Percentiles rank a stretch among this genome's conserved stretches.
Conservation (phyloP, 2,888 invertebrate species). For the Hetaerina titia region DNA sequence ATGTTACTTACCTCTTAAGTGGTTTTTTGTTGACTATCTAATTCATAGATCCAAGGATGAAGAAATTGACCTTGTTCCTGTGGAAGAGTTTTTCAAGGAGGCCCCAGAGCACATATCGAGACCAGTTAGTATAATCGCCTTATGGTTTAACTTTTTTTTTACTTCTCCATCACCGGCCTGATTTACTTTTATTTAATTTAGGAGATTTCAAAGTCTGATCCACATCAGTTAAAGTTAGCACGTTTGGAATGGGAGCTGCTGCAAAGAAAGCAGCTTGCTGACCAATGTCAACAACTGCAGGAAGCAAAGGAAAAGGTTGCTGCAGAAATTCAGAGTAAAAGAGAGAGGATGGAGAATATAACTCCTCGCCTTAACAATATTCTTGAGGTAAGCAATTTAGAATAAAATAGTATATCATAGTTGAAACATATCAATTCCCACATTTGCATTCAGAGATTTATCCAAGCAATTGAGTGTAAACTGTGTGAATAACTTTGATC, state of each 20-base stretch:
- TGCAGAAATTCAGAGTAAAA: conserved; percentile 86
- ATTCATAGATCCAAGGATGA: conserved; percentile 91
- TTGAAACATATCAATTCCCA: too few species aligned
- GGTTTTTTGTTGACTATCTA: conserved; percentile 14
- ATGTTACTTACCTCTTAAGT: neutral
- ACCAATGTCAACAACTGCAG: conserved; percentile 86
- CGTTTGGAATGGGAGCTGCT: conserved; percentile 94
- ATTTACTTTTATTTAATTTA: conserved; percentile 74
- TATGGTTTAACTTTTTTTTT: neutral
- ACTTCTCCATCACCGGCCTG: neutral
- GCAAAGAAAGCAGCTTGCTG: conserved; percentile 90
- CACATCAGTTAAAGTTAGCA: conserved; percentile 90
- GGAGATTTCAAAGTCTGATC: conserved; percentile 84
- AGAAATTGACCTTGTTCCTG: conserved; percentile 91
- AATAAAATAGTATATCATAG: too few species aligned
- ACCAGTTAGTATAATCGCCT: conserved; percentile 79
- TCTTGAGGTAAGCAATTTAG: conserved; percentile 79
- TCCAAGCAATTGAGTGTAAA: too few species aligned
- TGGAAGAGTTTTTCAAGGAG: conserved; percentile 89
- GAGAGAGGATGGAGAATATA: conserved; percentile 88
- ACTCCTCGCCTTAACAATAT: conserved; percentile 87
- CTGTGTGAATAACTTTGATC: too few species aligned
- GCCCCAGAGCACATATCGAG: conserved; percentile 86
- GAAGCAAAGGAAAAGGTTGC: conserved; percentile 88
- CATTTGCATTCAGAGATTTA: too few species aligned